Conservation (phyloP, 2,113 vertebrate species). For the Alethe castanea region DNA sequence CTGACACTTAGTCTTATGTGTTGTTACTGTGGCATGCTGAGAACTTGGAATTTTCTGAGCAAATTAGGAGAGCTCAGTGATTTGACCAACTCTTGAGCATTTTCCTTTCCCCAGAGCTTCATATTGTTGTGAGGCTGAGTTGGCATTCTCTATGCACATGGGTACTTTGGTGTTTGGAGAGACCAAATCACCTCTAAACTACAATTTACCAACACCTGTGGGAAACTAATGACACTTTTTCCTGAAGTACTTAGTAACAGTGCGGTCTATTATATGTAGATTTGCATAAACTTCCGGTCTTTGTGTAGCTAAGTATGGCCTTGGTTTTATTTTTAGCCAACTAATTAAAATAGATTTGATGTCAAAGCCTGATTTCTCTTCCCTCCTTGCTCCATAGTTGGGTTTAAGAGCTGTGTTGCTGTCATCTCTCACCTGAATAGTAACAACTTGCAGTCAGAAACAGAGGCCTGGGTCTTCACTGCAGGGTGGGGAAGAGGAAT, state of each 20-base stretch:
- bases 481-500: not conserved
- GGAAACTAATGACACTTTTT: not conserved
- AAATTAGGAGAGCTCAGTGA: not conserved
- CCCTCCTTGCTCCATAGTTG: not conserved
- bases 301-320: not conserved
- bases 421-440: not conserved
- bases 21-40: not conserved
- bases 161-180: not conserved
- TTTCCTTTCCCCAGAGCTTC: not conserved
- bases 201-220: not conserved
- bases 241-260: not conserved
- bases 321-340: not conserved
- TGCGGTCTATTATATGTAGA: not conserved
- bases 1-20: not conserved
- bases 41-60: not conserved
- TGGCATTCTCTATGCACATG: not conserved
- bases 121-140: not conserved
- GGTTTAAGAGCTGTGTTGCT: not conserved
- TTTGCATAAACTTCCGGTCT: not conserved
- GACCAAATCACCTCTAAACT: not conserved
- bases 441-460: not conserved
- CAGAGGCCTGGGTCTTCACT: not conserved
- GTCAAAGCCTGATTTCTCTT: not conserved
- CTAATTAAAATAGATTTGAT: not conserved
- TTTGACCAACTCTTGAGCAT: not conserved